Evolutionary conservation across 1,140 invertebrate genomes (phyloP).

Genomic region (Heliothis subflexa): DNA sequence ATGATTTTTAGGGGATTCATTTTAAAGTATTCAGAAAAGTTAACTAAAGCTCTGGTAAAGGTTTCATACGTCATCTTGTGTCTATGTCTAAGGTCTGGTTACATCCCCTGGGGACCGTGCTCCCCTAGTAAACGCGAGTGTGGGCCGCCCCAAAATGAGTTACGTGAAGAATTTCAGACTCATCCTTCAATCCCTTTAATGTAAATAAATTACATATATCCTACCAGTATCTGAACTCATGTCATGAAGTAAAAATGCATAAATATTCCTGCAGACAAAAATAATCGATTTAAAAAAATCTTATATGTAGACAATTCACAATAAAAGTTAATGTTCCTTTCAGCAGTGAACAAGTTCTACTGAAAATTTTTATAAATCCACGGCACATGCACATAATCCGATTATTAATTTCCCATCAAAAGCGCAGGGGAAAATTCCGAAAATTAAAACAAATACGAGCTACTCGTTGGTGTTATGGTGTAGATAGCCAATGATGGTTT

Average conservation of each 20-base stretch:
- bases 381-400: no score
- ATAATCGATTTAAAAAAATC: no score
- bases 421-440: neutral
- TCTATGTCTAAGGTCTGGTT: constrained; percentile 17
- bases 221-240: neutral
- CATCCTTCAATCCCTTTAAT: constrained; percentile 13
- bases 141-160: constrained; percentile 6
- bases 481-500: neutral
- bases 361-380: no score
- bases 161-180: constrained; percentile 24
- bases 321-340: no score
- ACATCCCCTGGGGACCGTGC: neutral
- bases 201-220: constrained; percentile 35
- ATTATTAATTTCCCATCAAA: no score
- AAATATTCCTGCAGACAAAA: no score
- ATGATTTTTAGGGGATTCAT: no score
- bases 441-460: neutral
- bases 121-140: constrained; percentile 7
- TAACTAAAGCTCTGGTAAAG: no score
- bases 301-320: no score
- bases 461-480: no score
- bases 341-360: no score
- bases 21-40: no score
- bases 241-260: neutral
- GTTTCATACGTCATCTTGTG: constrained; percentile 4